These are phyloP conservation scores for Ferrisia virgata DNA, from an alignment of 2,888 invertebrate species.

Conservation along the genomic window DNA sequence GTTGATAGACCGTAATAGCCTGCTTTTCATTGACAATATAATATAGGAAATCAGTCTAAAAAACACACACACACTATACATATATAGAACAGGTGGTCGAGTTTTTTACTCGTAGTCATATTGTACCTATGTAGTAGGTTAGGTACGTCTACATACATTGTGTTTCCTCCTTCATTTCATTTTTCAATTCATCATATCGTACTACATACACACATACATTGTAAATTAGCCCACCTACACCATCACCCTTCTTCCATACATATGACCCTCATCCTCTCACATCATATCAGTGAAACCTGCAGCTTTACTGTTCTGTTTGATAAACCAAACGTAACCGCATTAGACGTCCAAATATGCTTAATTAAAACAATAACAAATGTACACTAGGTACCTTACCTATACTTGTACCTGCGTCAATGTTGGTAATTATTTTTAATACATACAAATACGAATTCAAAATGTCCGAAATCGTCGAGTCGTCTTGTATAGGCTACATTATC, in stretches of 20 bases:
- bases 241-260: background rate
- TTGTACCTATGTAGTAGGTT: no score
- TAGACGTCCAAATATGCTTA: background rate
- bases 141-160: no score
- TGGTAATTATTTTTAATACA: conserved; percentile 30
- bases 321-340: conserved; percentile 21
- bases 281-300: no score
- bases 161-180: background rate
- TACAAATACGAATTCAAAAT: conserved; percentile 19
- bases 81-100: background rate
- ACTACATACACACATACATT: background rate
- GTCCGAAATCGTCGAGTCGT: background rate
- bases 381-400: no score
- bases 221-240: conserved; percentile 9
- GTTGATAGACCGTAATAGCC: no score
- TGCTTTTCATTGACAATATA: no score
- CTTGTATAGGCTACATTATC: background rate
- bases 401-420: background rate
- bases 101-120: background rate
- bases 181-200: conserved; percentile 4
- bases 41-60: background rate
- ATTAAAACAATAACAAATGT: conserved; percentile 21
- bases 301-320: background rate
- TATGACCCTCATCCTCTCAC: background rate
- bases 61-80: background rate